phyloP scores from a whole-genome alignment of 2,888 invertebrate genomes.

The Nycteola revayana region DNA sequence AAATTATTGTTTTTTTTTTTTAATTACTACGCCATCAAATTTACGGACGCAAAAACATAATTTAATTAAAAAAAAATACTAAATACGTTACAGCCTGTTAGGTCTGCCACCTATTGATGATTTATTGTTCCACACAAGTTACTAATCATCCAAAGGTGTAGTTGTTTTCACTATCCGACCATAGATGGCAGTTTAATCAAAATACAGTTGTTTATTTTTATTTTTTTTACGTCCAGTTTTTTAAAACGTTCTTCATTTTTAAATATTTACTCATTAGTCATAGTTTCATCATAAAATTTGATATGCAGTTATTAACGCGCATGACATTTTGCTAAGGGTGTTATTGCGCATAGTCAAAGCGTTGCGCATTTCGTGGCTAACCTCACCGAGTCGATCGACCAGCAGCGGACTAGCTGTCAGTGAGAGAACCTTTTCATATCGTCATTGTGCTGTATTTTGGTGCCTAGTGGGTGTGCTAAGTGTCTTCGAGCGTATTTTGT shows the following conservation, averaged over 20 bases:
- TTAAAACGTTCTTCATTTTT: too few relatives aligned
- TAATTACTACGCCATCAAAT: too few relatives aligned
- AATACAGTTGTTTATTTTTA: slow-evolving; percentile 11
- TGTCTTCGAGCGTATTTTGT: slow-evolving; percentile 57
- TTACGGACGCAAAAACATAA: too few relatives aligned
- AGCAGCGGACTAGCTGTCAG: slow-evolving; percentile 50
- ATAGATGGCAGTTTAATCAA: slow-evolving; percentile 36
- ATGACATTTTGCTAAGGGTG: slow-evolving; percentile 62
- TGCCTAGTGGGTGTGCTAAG: slow-evolving; percentile 72
- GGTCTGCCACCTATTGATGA: too few relatives aligned
- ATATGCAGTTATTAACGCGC: slow-evolving; percentile 48
- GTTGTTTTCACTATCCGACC: slow-evolving; percentile 1
- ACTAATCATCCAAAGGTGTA: too few relatives aligned
- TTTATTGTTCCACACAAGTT: too few relatives aligned
- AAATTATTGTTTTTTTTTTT: too few relatives aligned
- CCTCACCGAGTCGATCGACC: slow-evolving; percentile 71
- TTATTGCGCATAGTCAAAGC: slow-evolving; percentile 80
- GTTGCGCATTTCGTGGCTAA: slow-evolving; percentile 77
- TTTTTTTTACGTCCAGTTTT: too few relatives aligned
- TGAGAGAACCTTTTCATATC: slow-evolving; percentile 58
- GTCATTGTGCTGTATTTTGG: slow-evolving; percentile 70
- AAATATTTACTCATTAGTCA: too few relatives aligned
- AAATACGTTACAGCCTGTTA: too few relatives aligned
- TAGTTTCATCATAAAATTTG: too few relatives aligned
- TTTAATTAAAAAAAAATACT: too few relatives aligned